These are phyloP conservation scores for Engraulis encrasicolus DNA, from an alignment of 2,113 vertebrate species.

Conservation along the genomic window DNA sequence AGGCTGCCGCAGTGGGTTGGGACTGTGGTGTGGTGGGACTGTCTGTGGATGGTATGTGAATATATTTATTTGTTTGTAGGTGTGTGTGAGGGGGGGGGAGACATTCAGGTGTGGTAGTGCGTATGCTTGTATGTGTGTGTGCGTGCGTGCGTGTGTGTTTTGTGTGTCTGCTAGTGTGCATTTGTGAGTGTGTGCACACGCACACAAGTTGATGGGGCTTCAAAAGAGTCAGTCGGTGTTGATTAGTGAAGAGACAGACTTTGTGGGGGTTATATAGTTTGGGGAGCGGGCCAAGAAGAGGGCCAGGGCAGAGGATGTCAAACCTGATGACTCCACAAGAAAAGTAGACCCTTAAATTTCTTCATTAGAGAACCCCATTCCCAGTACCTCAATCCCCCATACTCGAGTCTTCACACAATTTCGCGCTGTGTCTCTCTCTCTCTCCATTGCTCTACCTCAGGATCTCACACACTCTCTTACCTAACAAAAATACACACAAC, in stretches of 20 bases:
- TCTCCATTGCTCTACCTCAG: no score
- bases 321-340: slow-evolving; percentile 63
- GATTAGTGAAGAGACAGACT: background rate
- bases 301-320: slow-evolving; percentile 17
- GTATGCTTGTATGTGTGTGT: background rate
- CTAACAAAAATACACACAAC: no score
- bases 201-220: background rate
- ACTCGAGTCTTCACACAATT: no score
- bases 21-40: no score
- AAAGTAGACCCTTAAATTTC: slow-evolving; percentile 52
- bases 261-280: no score
- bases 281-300: background rate
- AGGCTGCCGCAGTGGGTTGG: slow-evolving; percentile 48
- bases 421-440: no score
- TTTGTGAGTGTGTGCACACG: background rate
- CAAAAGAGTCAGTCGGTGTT: background rate
- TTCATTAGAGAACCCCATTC: slow-evolving; percentile 57
- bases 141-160: background rate
- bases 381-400: no score
- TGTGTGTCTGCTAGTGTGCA: background rate
- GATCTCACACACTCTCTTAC: no score
- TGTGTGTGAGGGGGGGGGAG: no score
- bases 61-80: background rate
- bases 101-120: background rate
- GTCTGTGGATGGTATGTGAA: background rate